Evolutionary conservation across 53 echinoderm and acorn worm genomes (phyloP), one percentile per base, ranked within the genome.

Genomic region (Holothuria scabra): DNA sequence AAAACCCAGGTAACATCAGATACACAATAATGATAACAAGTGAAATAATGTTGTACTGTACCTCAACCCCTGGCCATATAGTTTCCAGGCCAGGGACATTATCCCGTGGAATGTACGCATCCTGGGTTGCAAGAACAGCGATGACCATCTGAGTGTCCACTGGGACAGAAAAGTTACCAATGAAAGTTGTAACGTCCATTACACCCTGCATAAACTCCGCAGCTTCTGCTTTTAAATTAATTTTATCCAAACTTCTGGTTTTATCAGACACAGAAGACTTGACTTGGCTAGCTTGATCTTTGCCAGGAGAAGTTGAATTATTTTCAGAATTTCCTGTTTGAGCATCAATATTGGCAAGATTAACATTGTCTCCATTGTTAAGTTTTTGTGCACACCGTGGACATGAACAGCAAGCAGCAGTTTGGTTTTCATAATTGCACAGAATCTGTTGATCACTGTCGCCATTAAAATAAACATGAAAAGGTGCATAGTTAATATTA

Each of bases 41-140:
- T 52, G 14, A 12, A 25, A 32, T 20, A 65, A 10, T 60, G 16
- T 38, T 60, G 16, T 38, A 33, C 52, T 65, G 82, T 79, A 91
- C 94, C 94, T 94, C 91, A 28, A 92, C 84, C 0, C 93, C 95
- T 9, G 95, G 95, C 95, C 95, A 95, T 38, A 95, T 57, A 24
- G 93, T 90, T n/a, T 90, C 55, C 38, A 95, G 66, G 20, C 86
- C 83, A 6, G 91, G 93, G 44, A 95, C 89, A 60, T 89, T 83
- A 56, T 89, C 84, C 71, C 93, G 85, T 1, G 95, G 95, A 55
- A 95, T 86, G 85, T 95, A 95, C 3, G 88, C 95, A 52, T 95
- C 95, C 66, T 86, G 83, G 12, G 85, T 76, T 2, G 95, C 95
- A 25, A 80, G 60, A 33, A 95, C 83, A 4, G 88, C 37, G 24